Percentiles rank a stretch among this genome's conserved stretches.
Evolutionary conservation across 2,113 vertebrate genomes (phyloP).

Genomic region (Catharus bicknelli): DNA sequence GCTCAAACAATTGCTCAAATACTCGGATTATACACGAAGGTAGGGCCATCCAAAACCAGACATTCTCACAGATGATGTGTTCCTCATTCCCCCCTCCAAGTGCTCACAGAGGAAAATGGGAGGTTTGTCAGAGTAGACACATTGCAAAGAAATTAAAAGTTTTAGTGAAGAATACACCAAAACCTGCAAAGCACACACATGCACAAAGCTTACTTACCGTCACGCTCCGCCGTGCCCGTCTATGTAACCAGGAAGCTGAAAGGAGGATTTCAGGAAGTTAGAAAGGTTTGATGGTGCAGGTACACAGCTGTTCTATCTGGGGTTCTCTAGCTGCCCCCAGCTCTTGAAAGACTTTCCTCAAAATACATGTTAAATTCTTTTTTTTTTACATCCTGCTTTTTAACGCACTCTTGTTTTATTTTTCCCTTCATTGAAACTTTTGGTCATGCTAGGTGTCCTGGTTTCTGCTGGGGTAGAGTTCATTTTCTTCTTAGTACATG

Average conservation of each 20-base stretch:
- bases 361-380: background rate
- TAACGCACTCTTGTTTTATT: accelerated
- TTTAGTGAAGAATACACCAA: background rate
- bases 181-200: background rate
- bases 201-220: background rate
- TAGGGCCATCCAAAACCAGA: background rate
- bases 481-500: background rate
- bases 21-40: background rate
- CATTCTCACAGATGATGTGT: background rate
- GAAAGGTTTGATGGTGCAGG: background rate
- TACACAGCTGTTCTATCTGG: background rate
- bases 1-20: background rate
- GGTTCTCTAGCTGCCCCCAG: background rate
- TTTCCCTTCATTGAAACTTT: background rate
- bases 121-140: background rate
- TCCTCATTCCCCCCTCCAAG: background rate
- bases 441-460: background rate
- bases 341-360: background rate
- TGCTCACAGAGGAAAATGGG: background rate
- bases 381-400: background rate
- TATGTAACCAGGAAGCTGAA: background rate
- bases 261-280: background rate
- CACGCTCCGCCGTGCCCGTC: accelerated
- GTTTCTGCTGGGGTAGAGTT: background rate
- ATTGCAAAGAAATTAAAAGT: background rate